phyloP scores from a whole-genome alignment of 2,888 invertebrate species.

The Drosophila antonietae region DNA sequence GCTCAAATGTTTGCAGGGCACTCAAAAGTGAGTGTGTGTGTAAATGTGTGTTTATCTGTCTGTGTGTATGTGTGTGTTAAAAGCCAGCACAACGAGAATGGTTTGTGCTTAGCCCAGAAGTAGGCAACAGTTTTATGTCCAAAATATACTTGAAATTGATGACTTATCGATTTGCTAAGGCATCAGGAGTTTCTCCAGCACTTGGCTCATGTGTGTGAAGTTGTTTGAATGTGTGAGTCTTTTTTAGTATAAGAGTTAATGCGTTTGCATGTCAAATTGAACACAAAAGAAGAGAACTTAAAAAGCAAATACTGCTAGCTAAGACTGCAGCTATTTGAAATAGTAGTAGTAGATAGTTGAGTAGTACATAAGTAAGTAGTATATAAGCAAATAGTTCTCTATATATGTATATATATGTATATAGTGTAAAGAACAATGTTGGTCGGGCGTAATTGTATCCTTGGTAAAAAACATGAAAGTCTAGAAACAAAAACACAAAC shows the following conservation, averaged over 20 bases:
- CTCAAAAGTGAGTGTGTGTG: background rate
- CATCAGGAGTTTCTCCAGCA: slow-evolving; percentile 20
- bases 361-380: slow-evolving; percentile 22
- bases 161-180: slow-evolving; percentile 42
- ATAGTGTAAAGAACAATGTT: slow-evolving; percentile 33
- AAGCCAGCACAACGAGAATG: slow-evolving; percentile 25
- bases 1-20: slow-evolving; percentile 13
- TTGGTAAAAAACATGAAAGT: slow-evolving; percentile 20
- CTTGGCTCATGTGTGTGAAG: slow-evolving; percentile 3
- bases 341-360: slow-evolving; percentile 18
- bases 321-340: slow-evolving; percentile 28
- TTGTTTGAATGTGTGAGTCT: background rate
- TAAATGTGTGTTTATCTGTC: slow-evolving; percentile 2
- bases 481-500: slow-evolving; percentile 9
- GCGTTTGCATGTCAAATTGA: slow-evolving; percentile 27
- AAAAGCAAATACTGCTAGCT: slow-evolving; percentile 35
- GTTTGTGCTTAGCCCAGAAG: slow-evolving; percentile 31
- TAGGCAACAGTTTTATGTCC: slow-evolving; percentile 48
- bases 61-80: background rate
- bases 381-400: slow-evolving; percentile 38
- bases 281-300: slow-evolving; percentile 23
- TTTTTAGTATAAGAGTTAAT: slow-evolving; percentile 26
- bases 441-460: slow-evolving; percentile 24
- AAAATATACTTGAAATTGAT: slow-evolving; percentile 40
- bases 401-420: slow-evolving; percentile 26